These are phyloP conservation scores for Ceraclea dissimilis DNA, from an alignment of 2,888 invertebrate species.

Conservation along the genomic window DNA sequence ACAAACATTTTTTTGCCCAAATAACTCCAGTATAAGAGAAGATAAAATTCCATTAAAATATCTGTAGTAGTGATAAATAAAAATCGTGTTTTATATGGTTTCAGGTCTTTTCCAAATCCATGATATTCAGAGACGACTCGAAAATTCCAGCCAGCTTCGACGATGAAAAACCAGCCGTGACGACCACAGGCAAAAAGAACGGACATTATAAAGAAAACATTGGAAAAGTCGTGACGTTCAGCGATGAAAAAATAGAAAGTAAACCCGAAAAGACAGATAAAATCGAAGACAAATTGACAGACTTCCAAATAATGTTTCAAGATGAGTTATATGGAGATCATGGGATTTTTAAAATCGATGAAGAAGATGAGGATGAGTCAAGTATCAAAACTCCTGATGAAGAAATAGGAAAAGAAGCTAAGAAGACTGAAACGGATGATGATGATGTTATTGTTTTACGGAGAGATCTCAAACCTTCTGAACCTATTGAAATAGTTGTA, in stretches of 20 bases:
- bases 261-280: slow-evolving; percentile 5
- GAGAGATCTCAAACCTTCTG: not conserved
- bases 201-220: slow-evolving; percentile 14
- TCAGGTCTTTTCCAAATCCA: slow-evolving; percentile 47
- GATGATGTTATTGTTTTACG: slow-evolving; percentile 32
- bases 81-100: too few relatives aligned
- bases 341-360: slow-evolving; percentile 36
- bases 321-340: slow-evolving; percentile 36
- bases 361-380: slow-evolving; percentile 35
- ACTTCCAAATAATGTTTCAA: slow-evolving; percentile 50
- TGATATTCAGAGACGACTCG: slow-evolving; percentile 45
- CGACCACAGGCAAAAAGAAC: slow-evolving; percentile 31
- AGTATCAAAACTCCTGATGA: slow-evolving; percentile 32
- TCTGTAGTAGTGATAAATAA: too few relatives aligned
- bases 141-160: slow-evolving; percentile 36
- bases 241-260: slow-evolving; percentile 39
- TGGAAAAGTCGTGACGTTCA: slow-evolving; percentile 42
- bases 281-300: slow-evolving; percentile 30
- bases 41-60: too few relatives aligned
- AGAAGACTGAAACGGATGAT: slow-evolving; percentile 31
- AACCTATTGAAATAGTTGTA: not conserved
- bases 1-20: too few relatives aligned
- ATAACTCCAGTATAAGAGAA: too few relatives aligned
- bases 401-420: too few relatives aligned
- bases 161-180: slow-evolving; percentile 42